Conservation (phyloP, 2,797 vertebrate genomes). For the Rhyacichthys aspro region DNA sequence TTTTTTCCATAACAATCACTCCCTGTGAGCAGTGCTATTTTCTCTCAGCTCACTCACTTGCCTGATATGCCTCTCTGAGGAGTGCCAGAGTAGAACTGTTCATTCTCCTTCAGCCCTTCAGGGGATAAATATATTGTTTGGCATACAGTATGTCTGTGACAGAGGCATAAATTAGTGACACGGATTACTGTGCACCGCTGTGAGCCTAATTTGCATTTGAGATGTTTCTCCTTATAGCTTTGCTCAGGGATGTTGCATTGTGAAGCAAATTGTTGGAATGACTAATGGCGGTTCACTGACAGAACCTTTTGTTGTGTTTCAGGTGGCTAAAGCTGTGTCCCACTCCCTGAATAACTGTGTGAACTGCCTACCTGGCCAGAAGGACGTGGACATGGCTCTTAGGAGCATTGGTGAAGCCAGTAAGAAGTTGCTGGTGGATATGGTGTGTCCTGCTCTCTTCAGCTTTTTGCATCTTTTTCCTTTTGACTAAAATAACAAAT, state of each 20-base stretch:
- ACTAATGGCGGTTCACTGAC: constrained; percentile 50
- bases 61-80: constrained; percentile 59
- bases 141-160: constrained; percentile 69
- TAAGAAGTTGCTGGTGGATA: constrained; percentile 96
- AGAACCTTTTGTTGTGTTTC: constrained; percentile 42
- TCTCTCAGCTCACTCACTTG: constrained; percentile 49
- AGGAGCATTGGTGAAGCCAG: constrained; percentile 98
- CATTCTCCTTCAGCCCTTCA: constrained; percentile 62
- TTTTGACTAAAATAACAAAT: not conserved
- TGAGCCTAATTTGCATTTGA: constrained; percentile 73
- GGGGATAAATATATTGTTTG: constrained; percentile 75
- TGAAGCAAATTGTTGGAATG: constrained; percentile 53
- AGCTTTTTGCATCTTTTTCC: not conserved
- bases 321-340: constrained; percentile 98
- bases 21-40: constrained; percentile 64
- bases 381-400: constrained; percentile 96
- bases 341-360: constrained; percentile 98
- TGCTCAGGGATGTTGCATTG: constrained; percentile 43
- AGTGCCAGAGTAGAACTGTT: constrained; percentile 56
- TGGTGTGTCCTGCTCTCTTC: constrained; percentile 76
- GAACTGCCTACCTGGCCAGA: constrained; percentile 98
- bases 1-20: constrained; percentile 58
- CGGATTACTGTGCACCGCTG: constrained; percentile 57
- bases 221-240: constrained; percentile 47
- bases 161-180: constrained; percentile 76